Conservation (phyloP, 2,888 invertebrate genomes). For the Volucella zonaria region DNA sequence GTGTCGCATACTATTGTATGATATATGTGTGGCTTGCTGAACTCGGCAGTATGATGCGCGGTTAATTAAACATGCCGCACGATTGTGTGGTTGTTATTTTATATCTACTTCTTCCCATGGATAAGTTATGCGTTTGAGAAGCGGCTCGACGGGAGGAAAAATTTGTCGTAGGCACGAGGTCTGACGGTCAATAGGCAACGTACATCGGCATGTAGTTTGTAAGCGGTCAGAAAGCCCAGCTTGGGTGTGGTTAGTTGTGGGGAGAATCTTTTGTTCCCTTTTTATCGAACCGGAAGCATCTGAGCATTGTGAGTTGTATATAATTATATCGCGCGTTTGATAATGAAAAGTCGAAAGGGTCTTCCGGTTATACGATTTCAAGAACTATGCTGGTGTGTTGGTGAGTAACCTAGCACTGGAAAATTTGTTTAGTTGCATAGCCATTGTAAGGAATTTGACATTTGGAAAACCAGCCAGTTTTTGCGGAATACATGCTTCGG, state of each 20-base stretch:
- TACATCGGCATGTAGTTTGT: conserved; percentile 41
- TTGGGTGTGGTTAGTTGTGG: conserved; percentile 54
- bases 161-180: neutral
- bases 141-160: conserved; percentile 13
- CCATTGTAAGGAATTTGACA: too few species aligned
- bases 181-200: conserved; percentile 33
- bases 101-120: neutral
- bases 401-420: too few species aligned
- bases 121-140: conserved; percentile 41
- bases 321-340: conserved; percentile 13
- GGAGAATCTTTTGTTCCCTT: conserved; percentile 18
- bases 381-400: too few species aligned
- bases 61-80: conserved; percentile 70
- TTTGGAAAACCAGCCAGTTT: too few species aligned
- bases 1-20: neutral
- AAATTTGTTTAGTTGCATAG: too few species aligned
- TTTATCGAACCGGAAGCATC: conserved; percentile 35
- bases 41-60: conserved; percentile 30
- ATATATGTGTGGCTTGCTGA: conserved; percentile 12
- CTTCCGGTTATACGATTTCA: neutral
- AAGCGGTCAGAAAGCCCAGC: neutral
- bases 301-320: conserved; percentile 13
- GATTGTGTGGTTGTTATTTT: conserved; percentile 48
- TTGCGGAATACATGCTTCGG: too few species aligned
- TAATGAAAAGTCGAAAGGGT: neutral